A percentile compares a stretch with the other conserved stretches of the same genome.
These are phyloP conservation scores for Pseudomyrmex sp. DNA, from an alignment of 1,140 invertebrate genomes.

Conservation along the genomic window DNA sequence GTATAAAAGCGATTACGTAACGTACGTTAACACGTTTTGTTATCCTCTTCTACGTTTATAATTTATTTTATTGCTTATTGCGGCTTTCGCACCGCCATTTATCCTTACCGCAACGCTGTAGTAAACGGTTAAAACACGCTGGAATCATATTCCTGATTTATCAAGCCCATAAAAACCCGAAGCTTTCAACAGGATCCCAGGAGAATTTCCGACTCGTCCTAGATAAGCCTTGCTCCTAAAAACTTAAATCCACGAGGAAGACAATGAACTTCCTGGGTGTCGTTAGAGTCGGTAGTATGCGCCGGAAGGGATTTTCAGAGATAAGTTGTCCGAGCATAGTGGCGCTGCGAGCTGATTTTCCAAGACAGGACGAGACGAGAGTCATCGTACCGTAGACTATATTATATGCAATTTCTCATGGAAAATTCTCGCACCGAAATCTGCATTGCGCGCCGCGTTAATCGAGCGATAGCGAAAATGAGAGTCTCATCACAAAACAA, in stretches of 20 bases:
- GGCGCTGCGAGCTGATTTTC: slow-evolving; percentile 9
- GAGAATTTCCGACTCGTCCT: neutral
- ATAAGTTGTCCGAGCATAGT: slow-evolving; percentile 24
- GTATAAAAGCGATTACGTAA: slow-evolving; percentile 2
- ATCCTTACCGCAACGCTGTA: neutral
- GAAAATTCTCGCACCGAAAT: slow-evolving; percentile 2
- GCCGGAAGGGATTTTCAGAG: slow-evolving; percentile 28
- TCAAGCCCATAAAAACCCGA: slow-evolving; percentile 1
- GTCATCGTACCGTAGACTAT: neutral
- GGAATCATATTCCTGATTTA: slow-evolving; percentile 13
- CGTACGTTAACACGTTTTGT: neutral
- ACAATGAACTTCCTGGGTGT: slow-evolving; percentile 45
- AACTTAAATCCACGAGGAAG: slow-evolving; percentile 27
- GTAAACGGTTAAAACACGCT: neutral
- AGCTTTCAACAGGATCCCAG: neutral
- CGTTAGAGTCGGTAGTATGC: slow-evolving; percentile 30
- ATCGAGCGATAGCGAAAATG: neutral
- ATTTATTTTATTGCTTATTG: neutral
- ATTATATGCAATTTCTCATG: neutral
- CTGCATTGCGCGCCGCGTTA: neutral
- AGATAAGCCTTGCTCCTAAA: slow-evolving; percentile 31
- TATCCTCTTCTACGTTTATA: neutral
- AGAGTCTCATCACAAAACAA: neutral
- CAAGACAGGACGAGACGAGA: neutral
- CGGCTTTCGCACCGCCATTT: neutral